These are phyloP conservation scores for Cassiopea xamachana DNA, from an alignment of 30 jellyfish, hydroid and myxozoan species.

Conservation along the genomic window DNA sequence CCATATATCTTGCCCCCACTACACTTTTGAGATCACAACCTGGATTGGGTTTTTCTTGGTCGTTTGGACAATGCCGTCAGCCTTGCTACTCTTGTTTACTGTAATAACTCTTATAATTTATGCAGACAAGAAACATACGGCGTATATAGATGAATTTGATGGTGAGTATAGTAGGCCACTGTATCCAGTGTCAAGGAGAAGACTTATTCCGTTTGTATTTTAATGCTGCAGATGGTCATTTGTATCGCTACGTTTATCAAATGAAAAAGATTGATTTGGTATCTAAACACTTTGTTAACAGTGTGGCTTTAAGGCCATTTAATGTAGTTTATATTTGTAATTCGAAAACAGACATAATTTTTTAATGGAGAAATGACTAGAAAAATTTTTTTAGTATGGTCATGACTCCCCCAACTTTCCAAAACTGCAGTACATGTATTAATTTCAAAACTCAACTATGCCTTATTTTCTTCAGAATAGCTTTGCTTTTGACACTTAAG, in stretches of 20 bases:
- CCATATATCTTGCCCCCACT: slow-evolving; percentile 84
- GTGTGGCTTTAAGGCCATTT: no score
- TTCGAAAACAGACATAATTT: no score
- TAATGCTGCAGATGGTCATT: neutral
- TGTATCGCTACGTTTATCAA: neutral
- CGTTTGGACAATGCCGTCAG: slow-evolving; percentile 81
- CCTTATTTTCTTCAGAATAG: no score
- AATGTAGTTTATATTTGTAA: no score
- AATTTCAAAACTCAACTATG: no score
- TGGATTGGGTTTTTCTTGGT: slow-evolving; percentile 87
- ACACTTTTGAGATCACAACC: slow-evolving; percentile 77
- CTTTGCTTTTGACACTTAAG: no score
- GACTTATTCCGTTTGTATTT: slow-evolving; percentile 74
- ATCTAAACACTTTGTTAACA: no score
- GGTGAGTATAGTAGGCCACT: slow-evolving; percentile 71
- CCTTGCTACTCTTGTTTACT: slow-evolving; percentile 64
- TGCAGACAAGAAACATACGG: slow-evolving; percentile 75
- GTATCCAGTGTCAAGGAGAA: slow-evolving; percentile 72
- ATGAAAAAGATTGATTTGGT: no score
- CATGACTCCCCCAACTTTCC: no score
- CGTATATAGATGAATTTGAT: slow-evolving; percentile 70
- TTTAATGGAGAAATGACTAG: no score
- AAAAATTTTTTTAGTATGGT: no score
- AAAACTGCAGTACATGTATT: no score
- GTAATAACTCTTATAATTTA: slow-evolving; percentile 70